These are phyloP conservation scores for Neocloeon triangulifer DNA, from an alignment of 1,140 invertebrate genomes.

Conservation along the genomic window DNA sequence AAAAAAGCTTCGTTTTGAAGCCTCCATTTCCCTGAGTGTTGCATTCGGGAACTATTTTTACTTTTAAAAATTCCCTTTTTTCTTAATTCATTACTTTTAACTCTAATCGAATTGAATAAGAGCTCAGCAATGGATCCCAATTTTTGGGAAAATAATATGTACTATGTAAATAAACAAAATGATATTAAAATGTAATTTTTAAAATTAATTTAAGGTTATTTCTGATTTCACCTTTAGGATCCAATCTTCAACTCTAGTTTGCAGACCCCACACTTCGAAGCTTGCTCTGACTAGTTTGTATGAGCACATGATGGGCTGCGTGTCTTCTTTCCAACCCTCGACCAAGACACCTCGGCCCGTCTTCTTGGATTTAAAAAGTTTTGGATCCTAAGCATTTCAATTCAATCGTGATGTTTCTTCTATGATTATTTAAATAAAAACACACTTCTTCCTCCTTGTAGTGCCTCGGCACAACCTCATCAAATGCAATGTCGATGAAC, in stretches of 20 bases:
- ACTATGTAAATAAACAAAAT: too few species aligned
- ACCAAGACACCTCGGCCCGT: slow-evolving; percentile 59
- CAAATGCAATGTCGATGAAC: slow-evolving; percentile 68
- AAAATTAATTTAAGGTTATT: too few species aligned
- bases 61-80: too few species aligned
- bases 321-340: slow-evolving; percentile 54
- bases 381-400: slow-evolving; percentile 30
- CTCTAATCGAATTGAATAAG: too few species aligned
- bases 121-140: too few species aligned
- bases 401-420: neutral
- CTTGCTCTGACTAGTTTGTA: slow-evolving; percentile 73
- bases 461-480: slow-evolving; percentile 61
- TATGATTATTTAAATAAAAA: neutral
- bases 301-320: slow-evolving; percentile 73
- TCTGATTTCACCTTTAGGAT: slow-evolving; percentile 69
- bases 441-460: slow-evolving; percentile 66
- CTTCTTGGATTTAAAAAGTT: slow-evolving; percentile 60
- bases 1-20: too few species aligned
- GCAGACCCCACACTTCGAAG: slow-evolving; percentile 82
- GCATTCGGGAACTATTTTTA: too few species aligned
- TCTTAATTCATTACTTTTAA: too few species aligned
- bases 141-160: too few species aligned
- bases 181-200: too few species aligned
- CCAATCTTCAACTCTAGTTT: slow-evolving; percentile 73
- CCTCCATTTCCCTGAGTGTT: too few species aligned